A percentile compares a stretch with the other conserved stretches of the same genome.
phyloP scores from a whole-genome alignment of 2,113 vertebrate species.

The Verasper variegatus region DNA sequence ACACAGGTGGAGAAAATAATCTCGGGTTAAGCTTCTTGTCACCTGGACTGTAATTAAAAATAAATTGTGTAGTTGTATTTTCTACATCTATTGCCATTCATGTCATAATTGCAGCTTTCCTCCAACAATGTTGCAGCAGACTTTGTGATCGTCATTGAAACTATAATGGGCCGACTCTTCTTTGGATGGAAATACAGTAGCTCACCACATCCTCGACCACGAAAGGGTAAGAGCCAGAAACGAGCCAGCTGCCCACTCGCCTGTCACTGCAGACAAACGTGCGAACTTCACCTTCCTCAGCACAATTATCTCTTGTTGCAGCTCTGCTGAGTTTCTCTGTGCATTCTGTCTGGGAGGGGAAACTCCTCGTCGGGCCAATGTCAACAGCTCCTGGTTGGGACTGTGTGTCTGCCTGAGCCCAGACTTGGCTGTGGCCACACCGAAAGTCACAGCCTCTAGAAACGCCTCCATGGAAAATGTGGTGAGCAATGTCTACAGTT shows the following conservation, averaged over 20 bases:
- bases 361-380: conserved; percentile 63
- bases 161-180: conserved; percentile 43
- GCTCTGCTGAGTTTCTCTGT: conserved; percentile 45
- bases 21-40: neutral
- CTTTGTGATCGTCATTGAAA: conserved; percentile 52
- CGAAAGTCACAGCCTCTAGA: conserved; percentile 55
- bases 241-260: conserved; percentile 21
- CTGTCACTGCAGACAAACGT: conserved; percentile 38
- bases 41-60: neutral
- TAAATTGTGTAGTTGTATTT: neutral
- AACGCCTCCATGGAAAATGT: conserved; percentile 69
- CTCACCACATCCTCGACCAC: conserved; percentile 66
- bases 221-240: conserved; percentile 42
- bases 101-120: conserved; percentile 32
- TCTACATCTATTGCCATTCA: neutral
- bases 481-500: conserved; percentile 43
- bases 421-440: conserved; percentile 55
- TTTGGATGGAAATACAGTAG: conserved; percentile 49
- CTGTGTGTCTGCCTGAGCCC: conserved; percentile 27
- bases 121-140: conserved; percentile 13
- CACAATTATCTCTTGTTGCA: conserved; percentile 54
- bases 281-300: conserved; percentile 25
- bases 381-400: conserved; percentile 61
- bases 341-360: conserved; percentile 61
- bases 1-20: no score